Base-by-base conservation (phyloP, 2,888 invertebrate species). In the Cheilosia scutellata region DNA sequence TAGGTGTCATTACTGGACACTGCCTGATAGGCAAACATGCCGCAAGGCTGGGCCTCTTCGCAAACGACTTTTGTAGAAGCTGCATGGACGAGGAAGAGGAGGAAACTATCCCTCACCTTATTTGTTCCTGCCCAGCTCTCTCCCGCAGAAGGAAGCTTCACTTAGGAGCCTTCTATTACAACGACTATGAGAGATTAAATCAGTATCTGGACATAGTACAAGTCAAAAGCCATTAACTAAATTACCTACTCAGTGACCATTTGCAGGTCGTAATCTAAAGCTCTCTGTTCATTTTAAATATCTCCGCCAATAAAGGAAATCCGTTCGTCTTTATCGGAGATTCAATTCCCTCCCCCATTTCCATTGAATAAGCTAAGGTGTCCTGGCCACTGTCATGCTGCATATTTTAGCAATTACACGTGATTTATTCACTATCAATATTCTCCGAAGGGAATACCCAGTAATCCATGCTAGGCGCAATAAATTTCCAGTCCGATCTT, bases 381-480 rank as follows among this genome's bases (percentile, higher is more conserved):
- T 20, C 20, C 20, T 76, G 76, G 29, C 76, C 76, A 51, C 25
- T 68, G 58, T 58, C 58, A 58, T 51, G 42, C 68, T 68, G 72
- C 72, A 77, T 77, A 83, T 78, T 72, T 70, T 63, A 75, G 79
- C 84, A 80, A 84, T 84, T 84, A 84, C 79, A 76, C 55, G 58
- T 80, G 75, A 80, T 84, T 84, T 76, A 80, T 80, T 66, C 53
- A 40, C 68, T 47, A 65, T 75, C 79, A 84, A 79, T 79, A 66
- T 58, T 65, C 75, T 33, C 60, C 58, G 29, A 62, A 20, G 47
- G 65, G 47, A 65, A 49, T 9, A 55, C 29, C 29, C 40, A 31
- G 57, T 78, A 57, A 70, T 57, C 42, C 57, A 2, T 27, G 20
- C 13, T 27, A 13, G 16, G 20, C 25, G 51, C 20, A 27, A 51